Base-by-base conservation (phyloP, 1,140 invertebrate genomes). In the Chionoecetes opilio region DNA sequence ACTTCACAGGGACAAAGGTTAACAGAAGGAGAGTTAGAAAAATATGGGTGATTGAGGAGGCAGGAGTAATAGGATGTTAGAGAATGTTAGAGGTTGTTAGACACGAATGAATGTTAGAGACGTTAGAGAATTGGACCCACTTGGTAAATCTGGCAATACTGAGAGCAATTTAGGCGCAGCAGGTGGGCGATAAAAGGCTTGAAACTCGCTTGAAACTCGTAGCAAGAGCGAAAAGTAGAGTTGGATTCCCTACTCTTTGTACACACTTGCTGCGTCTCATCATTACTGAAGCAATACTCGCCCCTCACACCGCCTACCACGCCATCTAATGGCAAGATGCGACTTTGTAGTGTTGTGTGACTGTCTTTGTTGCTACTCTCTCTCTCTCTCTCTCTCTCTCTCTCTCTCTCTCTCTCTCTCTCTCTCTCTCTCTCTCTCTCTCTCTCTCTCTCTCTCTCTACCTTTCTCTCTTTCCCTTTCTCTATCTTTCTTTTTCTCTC, bases 201-300 rank as follows among this genome's bases (percentile, higher is more conserved):
- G n/a, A 75, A 75, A 75, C 63, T 75, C 63, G 63, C 63, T 75
- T 75, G n/a, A 75, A 75, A 75, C 63, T 75, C 63, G n/a, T n/a
- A 75, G 21, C 26, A 75, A 75, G 63, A 26, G 21, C n/a, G 63
- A 75, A 75, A 75, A 75, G 63, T 75, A 75, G 63, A 75, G 46
- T 11, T 21, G n/a, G 63, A 75, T 75, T 21, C 63, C 26, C 21
- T 75, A 26, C 11, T 26, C 63, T 75, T 75, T 75, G 63, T 75
- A 75, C 63, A n/a, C 21, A n/a, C 63, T 26, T 26, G 63, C 26
- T 26, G 0, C 0, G 21, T n/a, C 63, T 75, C 63, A 75, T 75
- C 63, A 75, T 75, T 75, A 75, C 63, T 26, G n/a, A 75, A 53
- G 46, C 46, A 53, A 53, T 53, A 53, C 46, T 53, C 46, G 46